phyloP scores from a whole-genome alignment of 2,113 vertebrate genomes.

The Stictonetta naevosa region DNA sequence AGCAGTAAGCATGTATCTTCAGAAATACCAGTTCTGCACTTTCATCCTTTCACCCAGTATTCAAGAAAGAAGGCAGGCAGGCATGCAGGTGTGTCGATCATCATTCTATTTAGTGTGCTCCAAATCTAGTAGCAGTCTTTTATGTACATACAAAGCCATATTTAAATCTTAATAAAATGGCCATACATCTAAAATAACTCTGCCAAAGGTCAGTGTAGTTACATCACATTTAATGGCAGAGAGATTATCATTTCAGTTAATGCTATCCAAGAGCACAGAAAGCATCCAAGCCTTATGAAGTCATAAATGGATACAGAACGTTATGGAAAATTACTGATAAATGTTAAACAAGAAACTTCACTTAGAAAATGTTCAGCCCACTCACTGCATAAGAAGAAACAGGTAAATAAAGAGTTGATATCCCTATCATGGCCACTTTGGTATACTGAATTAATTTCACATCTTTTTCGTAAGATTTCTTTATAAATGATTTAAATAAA shows the following conservation, averaged over 20 bases:
- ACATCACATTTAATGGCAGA: neutral
- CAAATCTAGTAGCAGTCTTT: neutral
- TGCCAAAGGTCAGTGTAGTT: neutral
- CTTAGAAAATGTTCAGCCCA: neutral
- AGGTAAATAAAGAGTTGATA: neutral
- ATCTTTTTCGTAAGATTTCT: constrained; percentile 14
- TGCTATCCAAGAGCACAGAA: neutral
- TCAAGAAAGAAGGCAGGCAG: neutral
- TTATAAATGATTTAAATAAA: constrained; percentile 34
- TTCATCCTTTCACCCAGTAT: neutral
- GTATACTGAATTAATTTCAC: neutral
- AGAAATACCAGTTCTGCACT: neutral
- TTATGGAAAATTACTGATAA: constrained; percentile 5
- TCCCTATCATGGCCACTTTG: neutral
- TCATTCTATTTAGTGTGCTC: neutral
- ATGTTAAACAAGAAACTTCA: neutral
- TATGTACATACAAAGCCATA: neutral
- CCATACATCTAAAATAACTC: neutral
- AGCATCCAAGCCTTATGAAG: neutral
- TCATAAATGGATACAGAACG: neutral
- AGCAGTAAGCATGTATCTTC: neutral
- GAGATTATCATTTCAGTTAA: neutral
- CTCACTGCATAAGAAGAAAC: neutral
- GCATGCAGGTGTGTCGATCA: neutral
- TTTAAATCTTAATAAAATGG: neutral